Conservation (phyloP, 2,113 vertebrate species). For the Spizaetus ornatus region DNA sequence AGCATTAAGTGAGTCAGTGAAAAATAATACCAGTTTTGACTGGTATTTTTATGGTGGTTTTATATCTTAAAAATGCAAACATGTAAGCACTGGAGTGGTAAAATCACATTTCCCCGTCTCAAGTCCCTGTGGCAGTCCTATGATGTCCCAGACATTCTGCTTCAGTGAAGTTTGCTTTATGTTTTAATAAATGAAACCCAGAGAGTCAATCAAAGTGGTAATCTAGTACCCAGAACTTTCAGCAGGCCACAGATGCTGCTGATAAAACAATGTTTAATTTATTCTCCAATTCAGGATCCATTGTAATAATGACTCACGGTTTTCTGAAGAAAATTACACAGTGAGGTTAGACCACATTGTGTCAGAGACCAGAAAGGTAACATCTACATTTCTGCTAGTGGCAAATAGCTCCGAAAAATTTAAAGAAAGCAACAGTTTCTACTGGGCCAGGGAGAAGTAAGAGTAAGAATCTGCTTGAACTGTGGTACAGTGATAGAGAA, state of each 20-base stretch:
- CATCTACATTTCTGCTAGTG: background rate
- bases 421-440: background rate
- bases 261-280: background rate
- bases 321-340: background rate
- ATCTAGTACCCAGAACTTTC: background rate
- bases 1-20: background rate
- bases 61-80: background rate
- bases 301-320: accelerated
- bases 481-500: background rate
- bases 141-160: background rate
- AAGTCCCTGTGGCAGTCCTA: background rate
- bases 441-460: background rate
- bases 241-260: background rate
- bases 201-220: background rate
- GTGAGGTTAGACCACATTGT: background rate
- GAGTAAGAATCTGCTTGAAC: background rate
- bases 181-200: background rate
- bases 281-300: background rate
- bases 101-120: background rate
- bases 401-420: background rate
- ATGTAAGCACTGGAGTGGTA: background rate
- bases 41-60: background rate
- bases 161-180: background rate
- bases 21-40: background rate
- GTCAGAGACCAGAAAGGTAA: background rate